Base-by-base conservation (phyloP, 2,113 vertebrate species). In the Amia ocellicauda region DNA sequence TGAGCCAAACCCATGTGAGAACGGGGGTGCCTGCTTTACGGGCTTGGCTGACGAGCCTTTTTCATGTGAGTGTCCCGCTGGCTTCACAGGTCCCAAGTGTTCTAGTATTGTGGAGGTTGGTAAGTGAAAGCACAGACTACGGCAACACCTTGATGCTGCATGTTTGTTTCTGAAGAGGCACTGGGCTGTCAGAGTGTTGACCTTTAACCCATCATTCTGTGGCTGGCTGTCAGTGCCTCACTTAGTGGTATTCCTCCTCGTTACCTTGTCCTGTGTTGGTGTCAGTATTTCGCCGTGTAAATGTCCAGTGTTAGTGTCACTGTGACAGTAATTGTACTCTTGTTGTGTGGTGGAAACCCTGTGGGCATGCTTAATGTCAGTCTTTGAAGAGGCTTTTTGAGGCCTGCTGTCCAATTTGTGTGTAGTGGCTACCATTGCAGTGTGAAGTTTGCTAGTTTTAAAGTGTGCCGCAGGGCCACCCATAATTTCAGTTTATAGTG, bases 21-120 rank as follows among this genome's bases (percentile, higher is more conserved):
- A 66, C 60, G 52, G 23, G 50, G 68, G 50, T 13, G 28, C 56
- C 41, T 66, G 63, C 24, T 63, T 73, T 50, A 66, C 56, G n/a
- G 52, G 56, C 41, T 63, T 66, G 56, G 60, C 67, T 20, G 68
- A 69, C 63, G 57, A 80, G 71, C 58, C 49, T 40, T 70, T 71
- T 63, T 69, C 71, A 69, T 71, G 67, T 69, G 64, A 76, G 62
- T 75, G 67, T 75, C 62, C 60, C 29, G 26, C 45, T 40, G 58
- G 58, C 56, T 77, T 75, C 51, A 22, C 69, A 62, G 66, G 53
- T 54, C 61, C 26, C 62, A 65, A 57, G 68, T 73, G 66, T 49
- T 55, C 54, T 66, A 26, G 52, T 50, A 58, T 53, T 70, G n/a
- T 56, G 71, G 58, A 68, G 60, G 70, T 69, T 59, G 54, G 65